Conservation (phyloP, 2,888 invertebrate genomes). For the Tachystola acroxantha region DNA sequence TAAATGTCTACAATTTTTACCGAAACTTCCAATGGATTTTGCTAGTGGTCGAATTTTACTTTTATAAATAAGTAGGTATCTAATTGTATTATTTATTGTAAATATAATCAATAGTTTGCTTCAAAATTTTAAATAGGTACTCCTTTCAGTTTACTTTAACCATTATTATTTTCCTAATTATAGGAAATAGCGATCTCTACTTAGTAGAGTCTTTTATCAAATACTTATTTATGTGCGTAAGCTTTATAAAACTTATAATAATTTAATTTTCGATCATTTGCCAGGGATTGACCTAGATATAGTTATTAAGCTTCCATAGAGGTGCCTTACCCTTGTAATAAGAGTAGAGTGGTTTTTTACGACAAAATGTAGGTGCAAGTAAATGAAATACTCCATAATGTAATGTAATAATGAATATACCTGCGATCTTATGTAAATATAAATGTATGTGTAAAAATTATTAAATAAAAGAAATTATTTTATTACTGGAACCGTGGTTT, state of each 20-base stretch:
- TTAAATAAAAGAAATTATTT: constrained; percentile 72
- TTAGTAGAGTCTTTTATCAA: too few relatives aligned
- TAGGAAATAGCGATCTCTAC: too few relatives aligned
- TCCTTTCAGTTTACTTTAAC: too few relatives aligned
- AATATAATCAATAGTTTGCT: constrained; percentile 3
- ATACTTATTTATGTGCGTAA: too few relatives aligned
- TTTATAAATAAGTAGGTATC: constrained; percentile 3
- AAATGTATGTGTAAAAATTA: constrained; percentile 58
- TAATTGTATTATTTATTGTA: constrained; percentile 4
- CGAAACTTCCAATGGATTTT: constrained; percentile 48
- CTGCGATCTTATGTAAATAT: constrained; percentile 65
- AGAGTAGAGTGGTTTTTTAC: not conserved
- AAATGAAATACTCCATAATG: constrained; percentile 61
- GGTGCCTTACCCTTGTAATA: constrained; percentile 56
- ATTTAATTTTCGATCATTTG: constrained; percentile 35
- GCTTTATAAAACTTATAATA: too few relatives aligned
- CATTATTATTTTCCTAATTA: too few relatives aligned
- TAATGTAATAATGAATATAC: constrained; percentile 53
- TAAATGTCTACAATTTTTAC: too few relatives aligned
- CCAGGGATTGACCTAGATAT: constrained; percentile 28
- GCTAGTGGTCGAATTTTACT: constrained; percentile 37
- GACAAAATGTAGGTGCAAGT: constrained; percentile 56
- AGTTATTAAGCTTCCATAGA: constrained; percentile 48
- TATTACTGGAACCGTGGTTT: constrained; percentile 47
- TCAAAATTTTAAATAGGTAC: too few relatives aligned